These are phyloP conservation scores for Ormyrus thymus DNA, from an alignment of 2,888 invertebrate genomes.

Conservation along the genomic window DNA sequence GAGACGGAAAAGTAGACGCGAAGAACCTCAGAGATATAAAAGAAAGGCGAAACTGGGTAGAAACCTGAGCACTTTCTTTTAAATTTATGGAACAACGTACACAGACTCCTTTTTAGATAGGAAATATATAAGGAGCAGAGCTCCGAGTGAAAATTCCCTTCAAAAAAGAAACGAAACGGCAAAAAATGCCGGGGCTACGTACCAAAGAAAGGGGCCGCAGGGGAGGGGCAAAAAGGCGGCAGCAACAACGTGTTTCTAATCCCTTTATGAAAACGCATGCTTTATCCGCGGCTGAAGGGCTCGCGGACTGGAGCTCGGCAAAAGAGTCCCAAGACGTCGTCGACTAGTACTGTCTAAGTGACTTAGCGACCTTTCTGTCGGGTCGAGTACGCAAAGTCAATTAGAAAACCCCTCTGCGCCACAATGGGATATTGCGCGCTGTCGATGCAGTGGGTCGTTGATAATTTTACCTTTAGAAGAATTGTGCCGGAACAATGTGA, in stretches of 20 bases:
- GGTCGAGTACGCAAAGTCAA: constrained; percentile 32
- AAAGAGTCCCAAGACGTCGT: not conserved
- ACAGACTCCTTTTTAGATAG: constrained; percentile 51
- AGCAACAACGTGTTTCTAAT: constrained; percentile 36
- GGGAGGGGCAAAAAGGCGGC: not conserved
- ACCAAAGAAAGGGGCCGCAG: not conserved
- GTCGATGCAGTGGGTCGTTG: no score
- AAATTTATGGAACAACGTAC: constrained; percentile 56
- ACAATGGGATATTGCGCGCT: not conserved
- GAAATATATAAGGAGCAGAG: constrained; percentile 49
- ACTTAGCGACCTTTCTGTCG: constrained; percentile 36
- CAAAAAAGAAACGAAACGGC: not conserved
- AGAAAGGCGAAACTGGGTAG: constrained; percentile 33
- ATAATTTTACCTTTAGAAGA: no score
- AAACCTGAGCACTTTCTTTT: constrained; percentile 53
- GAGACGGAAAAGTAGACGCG: constrained; percentile 33
- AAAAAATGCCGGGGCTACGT: not conserved
- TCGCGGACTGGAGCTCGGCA: constrained; percentile 4
- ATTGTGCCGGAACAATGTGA: no score
- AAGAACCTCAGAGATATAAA: constrained; percentile 52
- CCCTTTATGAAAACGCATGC: constrained; percentile 47
- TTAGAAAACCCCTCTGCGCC: constrained; percentile 30
- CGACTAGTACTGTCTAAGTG: constrained; percentile 17
- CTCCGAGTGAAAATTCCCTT: constrained; percentile 36
- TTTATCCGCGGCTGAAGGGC: constrained; percentile 4